Evolutionary conservation across 2,113 vertebrate species (phyloP).

Genomic region (Catagonus wagneri): DNA sequence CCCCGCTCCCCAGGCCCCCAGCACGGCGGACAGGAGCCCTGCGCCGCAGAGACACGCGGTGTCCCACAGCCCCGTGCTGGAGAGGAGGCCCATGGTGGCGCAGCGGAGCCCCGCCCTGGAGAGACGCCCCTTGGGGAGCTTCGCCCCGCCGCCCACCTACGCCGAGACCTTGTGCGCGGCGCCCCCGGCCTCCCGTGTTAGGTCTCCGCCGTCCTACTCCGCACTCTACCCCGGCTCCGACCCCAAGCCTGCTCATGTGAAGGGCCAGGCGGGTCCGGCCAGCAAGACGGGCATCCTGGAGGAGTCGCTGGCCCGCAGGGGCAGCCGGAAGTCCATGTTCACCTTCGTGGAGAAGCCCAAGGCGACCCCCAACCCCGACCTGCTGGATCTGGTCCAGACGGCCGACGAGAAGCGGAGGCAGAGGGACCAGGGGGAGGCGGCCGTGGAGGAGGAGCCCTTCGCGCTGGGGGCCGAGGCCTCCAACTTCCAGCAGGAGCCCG

Average conservation of each 20-base stretch:
- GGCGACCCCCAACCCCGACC: slow-evolving; percentile 95
- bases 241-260: slow-evolving; percentile 85
- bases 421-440: slow-evolving; percentile 88
- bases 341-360: slow-evolving; percentile 97
- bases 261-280: slow-evolving; percentile 77
- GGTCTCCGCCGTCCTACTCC: slow-evolving; percentile 87
- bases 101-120: slow-evolving; percentile 66
- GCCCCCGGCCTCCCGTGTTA: slow-evolving; percentile 86
- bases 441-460: slow-evolving; percentile 92
- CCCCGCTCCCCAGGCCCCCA: not conserved
- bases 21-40: slow-evolving; percentile 74
- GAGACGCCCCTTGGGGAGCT: slow-evolving; percentile 78
- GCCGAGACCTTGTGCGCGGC: slow-evolving; percentile 89
- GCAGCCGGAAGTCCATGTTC: slow-evolving; percentile 95
- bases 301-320: slow-evolving; percentile 88
- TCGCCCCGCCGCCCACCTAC: slow-evolving; percentile 91
- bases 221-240: slow-evolving; percentile 87
- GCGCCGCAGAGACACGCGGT: slow-evolving; percentile 68
- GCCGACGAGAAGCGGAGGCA: slow-evolving; percentile 92
- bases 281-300: slow-evolving; percentile 95
- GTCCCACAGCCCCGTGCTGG: slow-evolving; percentile 76
- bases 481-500: slow-evolving; percentile 91
- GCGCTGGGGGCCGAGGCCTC: slow-evolving; percentile 97
- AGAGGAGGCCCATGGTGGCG: slow-evolving; percentile 63
- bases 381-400: slow-evolving; percentile 96